These are phyloP conservation scores for Taeniopygia guttata DNA, from an alignment of 2,797 vertebrate species.

Conservation along the genomic window DNA sequence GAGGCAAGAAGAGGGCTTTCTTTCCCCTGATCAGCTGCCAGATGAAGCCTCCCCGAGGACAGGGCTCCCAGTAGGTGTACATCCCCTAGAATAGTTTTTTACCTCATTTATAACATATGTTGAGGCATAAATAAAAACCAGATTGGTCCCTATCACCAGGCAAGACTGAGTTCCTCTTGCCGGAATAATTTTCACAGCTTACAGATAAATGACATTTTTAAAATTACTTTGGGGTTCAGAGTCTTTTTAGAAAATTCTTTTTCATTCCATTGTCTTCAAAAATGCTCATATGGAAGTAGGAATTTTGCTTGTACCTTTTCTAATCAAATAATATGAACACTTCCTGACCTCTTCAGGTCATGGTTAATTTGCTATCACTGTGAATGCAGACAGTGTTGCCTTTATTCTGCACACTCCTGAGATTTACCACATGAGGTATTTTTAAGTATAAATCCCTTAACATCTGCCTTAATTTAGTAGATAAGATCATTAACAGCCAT, in stretches of 20 bases:
- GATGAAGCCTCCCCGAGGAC: rapidly evolving
- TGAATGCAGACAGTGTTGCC: constrained; percentile 65
- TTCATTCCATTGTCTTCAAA: background rate
- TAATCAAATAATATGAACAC: constrained; percentile 43
- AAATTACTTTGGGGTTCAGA: background rate
- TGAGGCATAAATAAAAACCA: background rate
- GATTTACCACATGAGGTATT: constrained; percentile 75
- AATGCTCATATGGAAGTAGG: background rate
- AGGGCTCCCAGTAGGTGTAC: rapidly evolving
- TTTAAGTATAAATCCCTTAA: constrained; percentile 78
- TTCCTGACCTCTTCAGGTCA: constrained; percentile 64
- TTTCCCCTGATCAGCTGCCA: background rate
- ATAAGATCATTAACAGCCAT: constrained; percentile 79
- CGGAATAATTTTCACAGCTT: background rate
- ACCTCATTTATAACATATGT: background rate
- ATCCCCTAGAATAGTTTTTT: background rate
- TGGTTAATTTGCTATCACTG: constrained; percentile 68
- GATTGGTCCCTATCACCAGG: background rate
- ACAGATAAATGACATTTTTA: background rate
- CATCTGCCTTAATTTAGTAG: constrained; percentile 81
- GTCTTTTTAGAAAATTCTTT: background rate
- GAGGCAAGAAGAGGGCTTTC: background rate
- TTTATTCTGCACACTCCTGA: constrained; percentile 64
- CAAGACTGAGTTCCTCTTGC: background rate
- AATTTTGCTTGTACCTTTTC: background rate